Conservation (phyloP, 2,888 invertebrate genomes). For the Cyaniris semiargus region DNA sequence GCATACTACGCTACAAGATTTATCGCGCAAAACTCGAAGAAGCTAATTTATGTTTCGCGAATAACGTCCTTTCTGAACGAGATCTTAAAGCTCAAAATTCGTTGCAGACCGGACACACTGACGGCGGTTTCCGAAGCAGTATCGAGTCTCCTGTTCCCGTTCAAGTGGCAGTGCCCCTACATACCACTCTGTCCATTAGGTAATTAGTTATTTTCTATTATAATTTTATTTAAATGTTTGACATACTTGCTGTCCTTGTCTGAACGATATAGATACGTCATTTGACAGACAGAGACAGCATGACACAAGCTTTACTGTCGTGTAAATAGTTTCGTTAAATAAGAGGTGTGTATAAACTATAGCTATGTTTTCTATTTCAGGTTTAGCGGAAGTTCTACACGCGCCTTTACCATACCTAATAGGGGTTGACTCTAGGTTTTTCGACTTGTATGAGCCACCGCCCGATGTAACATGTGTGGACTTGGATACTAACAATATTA, state of each 20-base stretch:
- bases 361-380: conserved; percentile 60
- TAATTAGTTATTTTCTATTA: conserved; percentile 50
- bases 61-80: not conserved
- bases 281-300: no score
- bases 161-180: conserved; percentile 99
- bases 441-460: conserved; percentile 98
- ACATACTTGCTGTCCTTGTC: not conserved
- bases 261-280: no score
- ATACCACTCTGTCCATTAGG: conserved; percentile 98
- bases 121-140: conserved; percentile 99
- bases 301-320: no score
- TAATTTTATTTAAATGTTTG: not conserved
- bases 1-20: no score
- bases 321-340: no score
- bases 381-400: conserved; percentile 96
- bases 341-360: no score
- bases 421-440: conserved; percentile 98
- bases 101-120: conserved; percentile 92
- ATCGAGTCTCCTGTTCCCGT: conserved; percentile 96
- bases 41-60: not conserved
- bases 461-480: conserved; percentile 98
- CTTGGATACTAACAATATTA: conserved; percentile 98
- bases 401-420: conserved; percentile 98
- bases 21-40: no score
- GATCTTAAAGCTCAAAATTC: conserved; percentile 15